Percentiles rank a stretch among this genome's conserved stretches.
Conservation (phyloP, 2,113 vertebrate genomes). For the Podocnemis expansa region DNA sequence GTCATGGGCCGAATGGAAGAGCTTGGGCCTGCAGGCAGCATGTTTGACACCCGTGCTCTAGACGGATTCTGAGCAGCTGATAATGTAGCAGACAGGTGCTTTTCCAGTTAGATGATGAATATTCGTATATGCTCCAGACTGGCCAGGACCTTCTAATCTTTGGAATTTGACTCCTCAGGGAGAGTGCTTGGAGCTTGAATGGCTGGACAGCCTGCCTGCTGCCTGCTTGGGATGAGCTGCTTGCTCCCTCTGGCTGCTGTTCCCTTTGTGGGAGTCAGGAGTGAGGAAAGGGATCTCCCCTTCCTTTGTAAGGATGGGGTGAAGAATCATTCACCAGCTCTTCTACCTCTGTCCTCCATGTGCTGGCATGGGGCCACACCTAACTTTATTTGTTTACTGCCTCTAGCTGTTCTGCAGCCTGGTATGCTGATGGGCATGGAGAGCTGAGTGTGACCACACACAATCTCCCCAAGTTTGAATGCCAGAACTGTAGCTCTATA, state of each 20-base stretch:
- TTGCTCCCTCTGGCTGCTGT: neutral
- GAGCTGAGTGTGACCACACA: neutral
- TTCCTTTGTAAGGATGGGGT: neutral
- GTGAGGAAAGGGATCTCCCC: neutral
- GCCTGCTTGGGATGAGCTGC: neutral
- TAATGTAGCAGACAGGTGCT: neutral
- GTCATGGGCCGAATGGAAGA: no score
- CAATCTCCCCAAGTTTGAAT: neutral
- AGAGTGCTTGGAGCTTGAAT: neutral
- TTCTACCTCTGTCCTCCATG: rapidly evolving
- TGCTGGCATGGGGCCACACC: neutral
- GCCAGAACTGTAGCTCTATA: neutral
- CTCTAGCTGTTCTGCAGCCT: neutral
- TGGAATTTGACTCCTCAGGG: neutral
- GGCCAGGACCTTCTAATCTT: neutral
- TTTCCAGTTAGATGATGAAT: constrained; percentile 2
- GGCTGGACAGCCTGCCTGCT: neutral
- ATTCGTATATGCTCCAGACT: neutral
- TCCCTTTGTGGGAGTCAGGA: neutral
- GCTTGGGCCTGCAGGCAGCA: no score
- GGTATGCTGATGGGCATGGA: neutral
- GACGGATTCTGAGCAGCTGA: neutral
- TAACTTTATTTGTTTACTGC: neutral
- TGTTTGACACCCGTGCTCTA: no score
- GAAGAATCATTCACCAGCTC: neutral